Evolutionary conservation across 2,113 vertebrate species (phyloP).

Genomic region (Erythrocercus mccallii): DNA sequence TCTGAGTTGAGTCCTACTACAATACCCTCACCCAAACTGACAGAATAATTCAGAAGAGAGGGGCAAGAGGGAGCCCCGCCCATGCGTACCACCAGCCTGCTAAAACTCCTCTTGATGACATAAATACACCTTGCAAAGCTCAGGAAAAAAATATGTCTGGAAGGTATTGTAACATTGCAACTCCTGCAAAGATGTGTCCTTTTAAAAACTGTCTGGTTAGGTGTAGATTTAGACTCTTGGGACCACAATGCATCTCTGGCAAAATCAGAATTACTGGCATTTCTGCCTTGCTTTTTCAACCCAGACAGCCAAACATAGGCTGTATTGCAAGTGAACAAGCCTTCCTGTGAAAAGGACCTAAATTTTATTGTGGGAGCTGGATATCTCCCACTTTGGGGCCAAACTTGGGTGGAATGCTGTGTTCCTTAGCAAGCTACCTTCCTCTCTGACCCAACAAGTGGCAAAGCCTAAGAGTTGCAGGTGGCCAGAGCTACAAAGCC

Average conservation of each 20-base stretch:
- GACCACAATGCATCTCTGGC: background rate
- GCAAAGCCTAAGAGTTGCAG: background rate
- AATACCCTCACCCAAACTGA: background rate
- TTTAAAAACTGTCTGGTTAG: background rate
- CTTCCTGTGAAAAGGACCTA: background rate
- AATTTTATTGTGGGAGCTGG: background rate
- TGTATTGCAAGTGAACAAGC: background rate
- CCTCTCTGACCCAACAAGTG: background rate
- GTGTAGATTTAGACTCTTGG: background rate
- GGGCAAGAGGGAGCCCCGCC: background rate
- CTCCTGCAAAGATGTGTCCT: background rate
- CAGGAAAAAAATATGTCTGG: background rate
- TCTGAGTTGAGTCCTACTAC: background rate
- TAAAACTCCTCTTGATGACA: background rate
- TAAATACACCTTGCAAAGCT: background rate
- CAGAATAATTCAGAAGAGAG: background rate
- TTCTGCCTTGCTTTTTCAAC: background rate
- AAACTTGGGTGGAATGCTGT: background rate
- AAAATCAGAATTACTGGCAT: background rate
- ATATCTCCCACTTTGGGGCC: background rate
- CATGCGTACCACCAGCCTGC: background rate
- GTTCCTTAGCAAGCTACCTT: rapidly evolving
- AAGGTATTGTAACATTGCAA: background rate
- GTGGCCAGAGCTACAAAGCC: background rate
- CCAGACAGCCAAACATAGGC: background rate